Base-by-base conservation (phyloP, 1,140 invertebrate species). In the Gryon sp. region DNA sequence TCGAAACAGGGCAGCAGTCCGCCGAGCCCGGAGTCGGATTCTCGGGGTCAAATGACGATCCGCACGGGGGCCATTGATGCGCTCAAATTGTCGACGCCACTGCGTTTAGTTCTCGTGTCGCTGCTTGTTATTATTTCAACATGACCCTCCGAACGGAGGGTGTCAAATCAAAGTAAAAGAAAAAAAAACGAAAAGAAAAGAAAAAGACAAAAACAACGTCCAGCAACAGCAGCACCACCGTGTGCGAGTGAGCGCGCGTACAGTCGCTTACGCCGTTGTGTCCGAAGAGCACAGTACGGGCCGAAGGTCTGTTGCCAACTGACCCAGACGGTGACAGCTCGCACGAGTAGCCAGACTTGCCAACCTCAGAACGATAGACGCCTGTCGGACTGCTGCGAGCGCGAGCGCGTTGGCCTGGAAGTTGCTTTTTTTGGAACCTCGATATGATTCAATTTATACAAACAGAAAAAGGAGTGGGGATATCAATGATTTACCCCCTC, bases 271-370 rank as follows among this genome's bases (percentile, higher is more conserved):
- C 43, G 28, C 52, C 38, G 62, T 53, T n/a, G n/a, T n/a, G n/a
- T n/a, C n/a, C n/a, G 34, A 16, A 16, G 26, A 60, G 57, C 69
- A 66, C 60, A 76, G 68, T 82, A 50, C 83, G 62, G 43, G 45
- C 66, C 81, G 80, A 86, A 74, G 82, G 84, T 84, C 87, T 88
- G 85, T 87, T 88, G 82, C 86, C 87, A 88, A 89, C 87, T 89
- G 87, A 86, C 81, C 79, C 76, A 81, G 80, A 65, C 74, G 76
- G 66, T 86, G 84, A 86, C 84, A 86, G 82, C 75, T 84, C 74
- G 72, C 57, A 36, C 46, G 55, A 41, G 28, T 9, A 12, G 32
- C 12, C 78, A 82, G 32, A 28, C 15, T 18, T 53, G 40, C 80
- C 78, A 82, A 78, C 73, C 11, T 8, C 40, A 11, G 9, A 22